Evolutionary conservation across 2,888 invertebrate species (phyloP).

Genomic region (Cryptocephalus primarius): DNA sequence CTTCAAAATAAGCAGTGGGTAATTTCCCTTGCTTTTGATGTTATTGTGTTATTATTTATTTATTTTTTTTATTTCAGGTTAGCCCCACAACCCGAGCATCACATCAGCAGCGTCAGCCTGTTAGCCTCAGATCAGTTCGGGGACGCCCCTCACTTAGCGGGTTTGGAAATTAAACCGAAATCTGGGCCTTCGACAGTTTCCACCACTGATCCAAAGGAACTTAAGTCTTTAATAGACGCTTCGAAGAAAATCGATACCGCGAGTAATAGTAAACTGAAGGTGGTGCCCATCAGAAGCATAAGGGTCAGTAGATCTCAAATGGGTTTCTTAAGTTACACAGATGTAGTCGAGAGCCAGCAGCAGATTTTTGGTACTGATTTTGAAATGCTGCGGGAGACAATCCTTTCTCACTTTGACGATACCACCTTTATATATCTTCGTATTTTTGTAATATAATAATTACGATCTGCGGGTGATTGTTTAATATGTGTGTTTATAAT

Average conservation of each 20-base stretch:
- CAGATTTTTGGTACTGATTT: too few relatives aligned
- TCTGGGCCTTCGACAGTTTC: conserved; percentile 12
- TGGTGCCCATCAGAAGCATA: conserved; percentile 20
- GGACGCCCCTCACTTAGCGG: conserved; percentile 25
- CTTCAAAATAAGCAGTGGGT: too few relatives aligned
- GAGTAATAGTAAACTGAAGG: conserved; percentile 20
- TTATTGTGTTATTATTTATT: background rate
- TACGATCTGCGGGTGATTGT: too few relatives aligned
- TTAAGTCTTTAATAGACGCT: conserved; percentile 26
- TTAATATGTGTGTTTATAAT: too few relatives aligned
- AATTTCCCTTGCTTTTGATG: background rate
- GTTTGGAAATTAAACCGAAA: conserved; percentile 23
- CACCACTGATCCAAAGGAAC: conserved; percentile 29
- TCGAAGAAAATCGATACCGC: conserved; percentile 23
- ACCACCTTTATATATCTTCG: too few relatives aligned
- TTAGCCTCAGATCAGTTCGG: conserved; percentile 26
- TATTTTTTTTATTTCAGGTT: conserved; percentile 17
- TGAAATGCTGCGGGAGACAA: too few relatives aligned
- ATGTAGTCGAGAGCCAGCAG: too few relatives aligned
- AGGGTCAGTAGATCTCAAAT: conserved; percentile 11
- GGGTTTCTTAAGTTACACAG: too few relatives aligned
- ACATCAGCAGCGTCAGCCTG: conserved; percentile 17
- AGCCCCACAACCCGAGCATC: conserved; percentile 16
- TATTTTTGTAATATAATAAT: too few relatives aligned
- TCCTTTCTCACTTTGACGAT: too few relatives aligned